Percentiles rank a stretch among this genome's conserved stretches.
Conservation (phyloP, 2,888 invertebrate genomes). For the Ichneumoninae sp. region DNA sequence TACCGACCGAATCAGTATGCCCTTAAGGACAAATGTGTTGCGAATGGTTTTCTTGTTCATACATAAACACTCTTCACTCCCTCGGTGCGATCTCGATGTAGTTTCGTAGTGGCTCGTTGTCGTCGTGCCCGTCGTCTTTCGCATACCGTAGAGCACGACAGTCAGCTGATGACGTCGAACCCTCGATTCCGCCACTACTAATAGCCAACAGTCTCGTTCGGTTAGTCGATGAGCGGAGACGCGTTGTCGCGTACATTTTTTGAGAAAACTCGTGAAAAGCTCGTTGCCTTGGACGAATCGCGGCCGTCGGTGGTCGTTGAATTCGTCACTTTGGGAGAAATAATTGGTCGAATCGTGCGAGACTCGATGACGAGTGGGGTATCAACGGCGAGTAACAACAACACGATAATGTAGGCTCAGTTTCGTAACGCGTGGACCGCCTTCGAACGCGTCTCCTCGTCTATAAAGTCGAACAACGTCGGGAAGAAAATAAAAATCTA, state of each 20-base stretch:
- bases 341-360: neutral
- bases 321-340: neutral
- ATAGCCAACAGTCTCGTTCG: conserved; percentile 41
- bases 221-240: conserved; percentile 22
- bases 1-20: too few relatives aligned
- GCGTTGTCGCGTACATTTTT: neutral
- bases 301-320: neutral
- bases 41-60: neutral
- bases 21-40: neutral
- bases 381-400: conserved; percentile 1
- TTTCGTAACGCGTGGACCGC: conserved; percentile 28
- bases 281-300: neutral
- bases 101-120: conserved; percentile 20
- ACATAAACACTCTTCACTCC: neutral
- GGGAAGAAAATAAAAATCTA: neutral
- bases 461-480: too few relatives aligned
- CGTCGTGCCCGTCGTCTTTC: conserved; percentile 20
- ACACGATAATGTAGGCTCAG: conserved; percentile 41
- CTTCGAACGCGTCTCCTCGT: conserved; percentile 7
- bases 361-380: neutral
- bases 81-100: neutral
- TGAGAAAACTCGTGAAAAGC: neutral
- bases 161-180: conserved; percentile 53
- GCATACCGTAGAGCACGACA: conserved; percentile 16
- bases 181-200: conserved; percentile 34